Evolutionary conservation across 1,140 invertebrate genomes (phyloP).

Genomic region (Pseudomyrmex concolor): DNA sequence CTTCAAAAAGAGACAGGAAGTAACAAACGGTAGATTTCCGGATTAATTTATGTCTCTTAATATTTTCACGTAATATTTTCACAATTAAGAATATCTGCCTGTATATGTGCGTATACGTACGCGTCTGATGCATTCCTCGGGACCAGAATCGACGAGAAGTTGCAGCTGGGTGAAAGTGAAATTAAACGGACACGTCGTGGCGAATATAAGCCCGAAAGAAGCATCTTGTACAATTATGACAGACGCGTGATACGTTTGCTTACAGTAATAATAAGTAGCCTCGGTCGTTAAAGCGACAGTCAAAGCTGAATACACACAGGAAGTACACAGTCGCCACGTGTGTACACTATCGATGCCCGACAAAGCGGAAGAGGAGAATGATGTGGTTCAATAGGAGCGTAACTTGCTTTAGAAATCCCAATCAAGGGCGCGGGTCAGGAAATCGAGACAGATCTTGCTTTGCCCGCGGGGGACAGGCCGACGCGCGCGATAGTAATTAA

Average conservation of each 20-base stretch:
- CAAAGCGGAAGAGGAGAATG: conserved; percentile 34
- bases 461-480: conserved; percentile 21
- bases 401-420: conserved; percentile 47
- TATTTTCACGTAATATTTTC: conserved; percentile 44
- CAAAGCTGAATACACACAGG: background rate
- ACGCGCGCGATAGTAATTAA: conserved; percentile 46
- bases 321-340: background rate
- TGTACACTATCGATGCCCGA: background rate
- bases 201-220: background rate
- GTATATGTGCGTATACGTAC: background rate
- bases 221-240: background rate
- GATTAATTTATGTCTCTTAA: conserved; percentile 31
- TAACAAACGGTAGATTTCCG: background rate
- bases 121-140: background rate
- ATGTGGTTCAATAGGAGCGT: conserved; percentile 35
- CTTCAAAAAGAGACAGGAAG: background rate
- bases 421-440: conserved; percentile 7
- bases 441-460: conserved; percentile 25
- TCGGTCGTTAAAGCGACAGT: background rate
- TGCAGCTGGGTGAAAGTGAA: conserved; percentile 62
- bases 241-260: background rate
- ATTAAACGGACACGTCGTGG: conserved; percentile 30
- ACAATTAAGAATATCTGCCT: conserved; percentile 34
- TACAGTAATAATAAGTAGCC: background rate
- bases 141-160: conserved; percentile 27